phyloP scores from a whole-genome alignment of 2,888 invertebrate genomes.

The Colletes collaris region DNA sequence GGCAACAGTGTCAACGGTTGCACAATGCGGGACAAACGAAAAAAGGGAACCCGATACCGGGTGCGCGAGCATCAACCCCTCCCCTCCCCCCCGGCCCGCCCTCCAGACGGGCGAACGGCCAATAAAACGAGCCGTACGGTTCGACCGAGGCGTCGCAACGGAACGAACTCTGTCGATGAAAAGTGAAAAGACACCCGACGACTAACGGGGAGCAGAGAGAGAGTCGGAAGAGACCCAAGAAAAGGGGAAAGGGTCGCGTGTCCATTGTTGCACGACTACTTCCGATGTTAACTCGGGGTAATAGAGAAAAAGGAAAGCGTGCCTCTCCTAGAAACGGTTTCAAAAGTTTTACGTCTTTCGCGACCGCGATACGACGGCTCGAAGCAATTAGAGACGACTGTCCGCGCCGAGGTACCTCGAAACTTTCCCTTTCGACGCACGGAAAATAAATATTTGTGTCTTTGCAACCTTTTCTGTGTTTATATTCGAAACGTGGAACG shows the following conservation, averaged over 20 bases:
- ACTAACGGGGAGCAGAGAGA: neutral
- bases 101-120: neutral
- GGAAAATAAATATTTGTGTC: too few species aligned
- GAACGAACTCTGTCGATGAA: slow-evolving; percentile 24
- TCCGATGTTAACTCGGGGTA: slow-evolving; percentile 17
- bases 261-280: slow-evolving; percentile 41
- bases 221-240: slow-evolving; percentile 15
- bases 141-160: slow-evolving; percentile 43
- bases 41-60: neutral
- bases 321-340: slow-evolving; percentile 2
- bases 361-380: too few species aligned
- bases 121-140: slow-evolving; percentile 41
- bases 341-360: neutral
- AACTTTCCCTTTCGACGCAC: too few species aligned
- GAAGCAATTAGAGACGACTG: too few species aligned
- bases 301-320: slow-evolving; percentile 39
- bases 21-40: slow-evolving; percentile 40
- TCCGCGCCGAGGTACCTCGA: too few species aligned
- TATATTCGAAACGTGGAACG: too few species aligned
- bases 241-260: slow-evolving; percentile 52
- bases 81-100: neutral
- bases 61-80: neutral
- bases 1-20: slow-evolving; percentile 65
- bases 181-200: slow-evolving; percentile 27
- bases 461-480: too few species aligned